Evolutionary conservation across 2,797 vertebrate genomes (phyloP), one percentile per base, ranked within the genome.

Genomic region (Thaleichthys pacificus): DNA sequence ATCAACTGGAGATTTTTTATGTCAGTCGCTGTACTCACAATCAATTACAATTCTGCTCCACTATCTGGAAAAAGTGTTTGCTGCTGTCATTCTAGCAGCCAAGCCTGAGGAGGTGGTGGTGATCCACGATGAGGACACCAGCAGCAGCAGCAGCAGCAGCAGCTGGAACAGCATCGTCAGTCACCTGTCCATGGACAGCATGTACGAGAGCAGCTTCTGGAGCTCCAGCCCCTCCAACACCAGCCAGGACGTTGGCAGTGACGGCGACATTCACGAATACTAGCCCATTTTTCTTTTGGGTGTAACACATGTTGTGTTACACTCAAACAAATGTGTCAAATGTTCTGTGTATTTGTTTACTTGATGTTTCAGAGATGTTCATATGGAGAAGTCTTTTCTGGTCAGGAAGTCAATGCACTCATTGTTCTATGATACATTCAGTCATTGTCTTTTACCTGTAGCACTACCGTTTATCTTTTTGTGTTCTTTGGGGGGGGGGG

Each of bases 71-170:
- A 26, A 47, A 58, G 11, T 49, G 12, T 4, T 65, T 2, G 70
- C 6, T 68, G 7, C 71, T 54, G 76, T 38, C 71, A 35, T 35
- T 8, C 32, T 35, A 80, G 73, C 78, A 68, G 82, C 77, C 22
- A 62, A 58, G 61, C 15, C 77, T 0, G 56, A 75, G 2, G 85
- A 81, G 54, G 87, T 88, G 81, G 83, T 82, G 76, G 86, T 92
- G 74, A 90, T 89, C 68, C 68, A 80, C 0, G 87, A 89, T 5
- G 87, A 88, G 4, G 79, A 85, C 73, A 87, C 85, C 6, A 84
- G 69, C 64, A 56, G 68, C 17, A 84, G 79, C 6, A 28, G 58
- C 22, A 71, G 30, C 56, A 35, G 60, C 17, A 84, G 79, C 6
- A 70, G 78, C 1, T n/a, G 73, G 19, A 84, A 83, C 30, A 66